phyloP scores from a whole-genome alignment of 2,888 invertebrate genomes.

The Polymixis lichenea region DNA sequence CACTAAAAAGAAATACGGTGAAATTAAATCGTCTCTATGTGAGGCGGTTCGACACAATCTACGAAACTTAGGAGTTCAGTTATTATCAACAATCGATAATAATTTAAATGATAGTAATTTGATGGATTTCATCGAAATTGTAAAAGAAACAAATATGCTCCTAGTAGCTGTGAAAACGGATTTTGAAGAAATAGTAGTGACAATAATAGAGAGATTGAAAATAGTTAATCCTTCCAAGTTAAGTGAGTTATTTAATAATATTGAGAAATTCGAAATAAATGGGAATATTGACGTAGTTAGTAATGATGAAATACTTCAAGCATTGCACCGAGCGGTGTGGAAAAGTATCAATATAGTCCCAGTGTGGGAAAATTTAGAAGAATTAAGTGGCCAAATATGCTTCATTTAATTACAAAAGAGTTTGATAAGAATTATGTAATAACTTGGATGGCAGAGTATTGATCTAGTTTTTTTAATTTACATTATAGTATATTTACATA shows the following conservation, averaged over 20 bases:
- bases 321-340: constrained; percentile 6
- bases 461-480: no score
- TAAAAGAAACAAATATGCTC: constrained; percentile 16
- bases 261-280: neutral
- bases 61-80: constrained; percentile 2
- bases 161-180: constrained; percentile 37
- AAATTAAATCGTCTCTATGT: constrained; percentile 27
- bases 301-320: constrained; percentile 7
- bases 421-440: no score
- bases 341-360: neutral
- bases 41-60: constrained; percentile 18
- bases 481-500: no score
- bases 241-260: no score
- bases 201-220: neutral
- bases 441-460: no score
- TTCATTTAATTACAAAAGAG: no score
- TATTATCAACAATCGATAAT: neutral
- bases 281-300: neutral
- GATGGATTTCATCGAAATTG: constrained; percentile 24
- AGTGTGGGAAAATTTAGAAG: neutral
- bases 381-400: neutral
- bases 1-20: no score
- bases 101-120: neutral
- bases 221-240: constrained; percentile 6
- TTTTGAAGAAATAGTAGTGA: constrained; percentile 18